Conservation (phyloP, 2,113 vertebrate genomes). For the Bambusicola thoracicus region DNA sequence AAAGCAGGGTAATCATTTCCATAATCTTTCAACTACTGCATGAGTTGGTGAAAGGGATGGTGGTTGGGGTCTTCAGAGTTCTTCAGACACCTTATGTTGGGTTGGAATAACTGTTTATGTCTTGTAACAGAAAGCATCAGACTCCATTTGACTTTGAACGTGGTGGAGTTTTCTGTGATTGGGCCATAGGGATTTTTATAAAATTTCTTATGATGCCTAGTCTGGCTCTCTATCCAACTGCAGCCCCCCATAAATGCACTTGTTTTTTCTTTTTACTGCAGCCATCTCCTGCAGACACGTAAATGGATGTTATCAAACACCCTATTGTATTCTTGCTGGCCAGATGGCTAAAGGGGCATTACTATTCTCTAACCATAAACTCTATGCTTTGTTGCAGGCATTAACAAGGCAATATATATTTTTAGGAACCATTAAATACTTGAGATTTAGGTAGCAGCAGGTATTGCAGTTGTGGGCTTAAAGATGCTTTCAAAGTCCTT, state of each 20-base stretch:
- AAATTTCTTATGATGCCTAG: neutral
- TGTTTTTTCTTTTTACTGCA: constrained; percentile 71
- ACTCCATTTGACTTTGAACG: constrained; percentile 57
- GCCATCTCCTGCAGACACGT: constrained; percentile 51
- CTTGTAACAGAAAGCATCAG: neutral
- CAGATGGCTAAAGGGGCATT: constrained; percentile 75
- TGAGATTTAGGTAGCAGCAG: constrained; percentile 62
- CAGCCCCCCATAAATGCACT: constrained; percentile 46
- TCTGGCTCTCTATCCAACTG: neutral
- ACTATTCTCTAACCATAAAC: constrained; percentile 59
- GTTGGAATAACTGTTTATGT: neutral
- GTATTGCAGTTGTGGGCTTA: constrained; percentile 28
- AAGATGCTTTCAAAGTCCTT: constrained; percentile 56
- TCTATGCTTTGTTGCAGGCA: constrained; percentile 57
- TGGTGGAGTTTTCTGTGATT: neutral
- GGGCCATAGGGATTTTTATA: constrained; percentile 17
- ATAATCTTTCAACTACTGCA: neutral
- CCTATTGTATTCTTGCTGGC: constrained; percentile 61
- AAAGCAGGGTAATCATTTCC: neutral
- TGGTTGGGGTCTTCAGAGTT: neutral
- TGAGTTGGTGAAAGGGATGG: neutral
- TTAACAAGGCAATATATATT: constrained; percentile 71
- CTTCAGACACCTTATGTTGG: neutral
- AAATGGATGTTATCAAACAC: constrained; percentile 59
- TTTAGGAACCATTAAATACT: constrained; percentile 72